Percentiles rank a stretch among this genome's conserved stretches.
Conservation (phyloP, 2,113 vertebrate species). For the Barnardius zonarius region DNA sequence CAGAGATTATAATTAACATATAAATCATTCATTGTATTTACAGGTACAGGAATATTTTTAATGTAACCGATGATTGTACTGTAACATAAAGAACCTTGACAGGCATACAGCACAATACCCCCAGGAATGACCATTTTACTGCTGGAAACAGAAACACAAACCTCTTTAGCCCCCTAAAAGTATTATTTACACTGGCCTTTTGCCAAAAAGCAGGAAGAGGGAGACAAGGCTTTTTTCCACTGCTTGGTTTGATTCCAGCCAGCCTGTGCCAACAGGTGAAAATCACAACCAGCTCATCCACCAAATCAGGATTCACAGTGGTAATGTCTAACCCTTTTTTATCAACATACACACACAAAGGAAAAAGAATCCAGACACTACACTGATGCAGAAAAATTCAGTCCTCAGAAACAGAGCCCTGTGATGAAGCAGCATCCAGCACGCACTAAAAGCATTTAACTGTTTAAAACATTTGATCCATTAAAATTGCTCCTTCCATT, state of each 20-base stretch:
- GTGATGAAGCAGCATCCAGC: neutral
- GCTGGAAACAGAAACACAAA: conserved; percentile 27
- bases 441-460: neutral
- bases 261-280: neutral
- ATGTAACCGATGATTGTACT: neutral
- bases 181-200: neutral
- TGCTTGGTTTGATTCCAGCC: neutral
- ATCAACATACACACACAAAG: neutral
- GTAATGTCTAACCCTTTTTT: neutral
- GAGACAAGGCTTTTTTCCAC: neutral
- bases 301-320: neutral
- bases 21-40: neutral
- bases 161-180: neutral
- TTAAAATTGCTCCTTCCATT: neutral
- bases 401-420: neutral
- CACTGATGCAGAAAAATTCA: neutral
- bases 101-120: neutral
- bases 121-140: neutral
- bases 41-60: neutral
- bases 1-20: neutral
- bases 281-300: neutral
- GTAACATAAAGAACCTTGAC: neutral
- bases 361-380: neutral
- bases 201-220: neutral
- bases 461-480: neutral